Evolutionary conservation across 2,888 invertebrate genomes (phyloP).

Genomic region (Synergus umbraculus): DNA sequence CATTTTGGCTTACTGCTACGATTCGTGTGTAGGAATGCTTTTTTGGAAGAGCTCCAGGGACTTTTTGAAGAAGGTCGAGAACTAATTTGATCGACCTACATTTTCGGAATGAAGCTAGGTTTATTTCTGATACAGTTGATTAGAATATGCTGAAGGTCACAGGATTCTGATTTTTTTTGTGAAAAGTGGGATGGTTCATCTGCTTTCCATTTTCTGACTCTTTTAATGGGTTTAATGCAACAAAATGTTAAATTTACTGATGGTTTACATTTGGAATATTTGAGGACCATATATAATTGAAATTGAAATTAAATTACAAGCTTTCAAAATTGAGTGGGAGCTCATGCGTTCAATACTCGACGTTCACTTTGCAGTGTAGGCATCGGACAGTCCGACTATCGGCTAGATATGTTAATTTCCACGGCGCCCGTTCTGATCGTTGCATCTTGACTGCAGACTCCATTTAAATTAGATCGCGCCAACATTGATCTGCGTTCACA

Average conservation of each 20-base stretch:
- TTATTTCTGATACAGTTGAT: not conserved
- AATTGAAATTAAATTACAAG: not conserved
- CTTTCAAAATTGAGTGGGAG: not conserved
- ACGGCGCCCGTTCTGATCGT: conserved; percentile 63
- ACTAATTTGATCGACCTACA: not conserved
- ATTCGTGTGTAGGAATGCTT: conserved; percentile 33
- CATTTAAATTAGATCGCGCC: conserved; percentile 72
- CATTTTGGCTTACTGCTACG: conserved; percentile 31
- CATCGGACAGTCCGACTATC: conserved; percentile 66
- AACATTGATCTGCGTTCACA: conserved; percentile 50
- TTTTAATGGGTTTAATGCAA: too few species aligned
- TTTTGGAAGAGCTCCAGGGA: conserved; percentile 52
- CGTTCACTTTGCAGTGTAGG: conserved; percentile 43
- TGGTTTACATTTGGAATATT: too few species aligned
- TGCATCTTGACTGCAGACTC: conserved; percentile 61
- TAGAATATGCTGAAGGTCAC: too few species aligned
- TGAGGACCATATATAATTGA: too few species aligned
- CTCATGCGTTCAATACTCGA: conserved; percentile 15
- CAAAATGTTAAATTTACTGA: too few species aligned
- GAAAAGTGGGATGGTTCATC: not conserved
- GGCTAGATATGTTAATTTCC: conserved; percentile 73
- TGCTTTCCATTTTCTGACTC: not conserved
- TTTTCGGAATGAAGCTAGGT: not conserved
- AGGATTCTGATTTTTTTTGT: too few species aligned
- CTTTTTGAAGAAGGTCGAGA: not conserved